Base-by-base conservation (phyloP, 2,113 vertebrate genomes). In the Catharus fuscescens region DNA sequence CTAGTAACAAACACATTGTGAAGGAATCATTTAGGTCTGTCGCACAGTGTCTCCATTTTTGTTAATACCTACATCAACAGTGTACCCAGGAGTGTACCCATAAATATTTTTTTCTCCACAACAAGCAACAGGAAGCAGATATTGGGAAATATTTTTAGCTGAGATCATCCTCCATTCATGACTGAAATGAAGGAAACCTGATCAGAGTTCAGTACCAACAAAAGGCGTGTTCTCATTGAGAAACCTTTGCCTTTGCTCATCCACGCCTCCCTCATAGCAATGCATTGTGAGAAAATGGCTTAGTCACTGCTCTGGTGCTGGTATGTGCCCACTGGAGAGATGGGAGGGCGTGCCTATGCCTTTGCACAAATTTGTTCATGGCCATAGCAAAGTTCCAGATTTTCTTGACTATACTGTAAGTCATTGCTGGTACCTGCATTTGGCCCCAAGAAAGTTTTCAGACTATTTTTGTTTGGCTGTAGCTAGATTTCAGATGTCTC, bases 1-100 rank as follows among this genome's bases (percentile, higher is more conserved):
- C 99, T 99, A 96, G 70, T 53, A 96, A 92, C 23, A 71, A 96
- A 96, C 17, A 86, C 29, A 91, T 42, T 21, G 19, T 54, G 40
- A 52, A 19, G 32, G 38, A 61, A 93, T 54, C 69, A 18, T 79
- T 56, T 45, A 73, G 44, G 44, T 28, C 4, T 36, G 42, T 24
- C 4, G 8, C 36, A 73, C 28, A 64, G 47, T 24, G 29, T 42
- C 60, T 9, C 20, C 31, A 40, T 53, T 83, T 84, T 48, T 84
- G 28, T 79, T 61, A 76, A 83, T n/a, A 52, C 3, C 11, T 62
- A 54, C 36, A 60, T 53, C 20, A 56, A 59, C 38, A 60, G 31
- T 29, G 23, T 29, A 56, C 10, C 19, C 42, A 42, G 29, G 1
- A 69, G 29, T 50, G 48, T 26, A n/a, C 11, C 56, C 6, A 29